Base-by-base conservation (phyloP, 2,797 vertebrate genomes). In the Thripadectes ignobilis region DNA sequence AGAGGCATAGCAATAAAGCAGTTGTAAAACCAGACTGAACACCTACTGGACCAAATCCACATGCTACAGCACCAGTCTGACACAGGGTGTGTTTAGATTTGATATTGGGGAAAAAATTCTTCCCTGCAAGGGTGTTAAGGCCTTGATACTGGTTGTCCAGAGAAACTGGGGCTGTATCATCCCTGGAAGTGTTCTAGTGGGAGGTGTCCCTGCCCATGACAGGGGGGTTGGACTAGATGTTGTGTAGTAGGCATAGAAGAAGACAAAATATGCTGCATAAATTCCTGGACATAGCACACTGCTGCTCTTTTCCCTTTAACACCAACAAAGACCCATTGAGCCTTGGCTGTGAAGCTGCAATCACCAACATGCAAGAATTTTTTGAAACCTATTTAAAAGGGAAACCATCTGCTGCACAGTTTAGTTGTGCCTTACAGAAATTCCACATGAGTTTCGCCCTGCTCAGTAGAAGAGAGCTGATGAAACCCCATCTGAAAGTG, bases 401-500 rank as follows among this genome's bases (percentile, higher is more conserved):
- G 16, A 73, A 75, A 52, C 1, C 51, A 41, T 26, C 17, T 39
- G 48, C 45, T 67, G 59, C 45, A 39, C 32, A 59, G 38, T 43
- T 81, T 38, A 55, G 27, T 14, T 26, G 23, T 24, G 24, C 55
- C 58, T 61, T 34, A 58, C 32, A 91, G 75, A 93, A 89, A 51
- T 62, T 23, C 22, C 21, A 10, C 74, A 7, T 7, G 27, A 83
- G 19, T 41, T 87, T 92, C 12, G 2, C 78, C 43, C 72, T 75
- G 54, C 49, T 80, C 48, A 41, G 38, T 66, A 36, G 17, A 71
- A 81, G 24, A 55, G 55, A 84, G 68, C 52, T 46, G 74, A 75
- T 34, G 43, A 93, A 95, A 78, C 68, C 85, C 61, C 76, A 79
- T 32, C 45, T 57, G 79, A 85, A 88, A 80, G 45, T 87, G 83